Evolutionary conservation across 2,888 invertebrate species (phyloP), one percentile per base, ranked within the genome.

Genomic region (Caenorhabditis zanzibari): DNA sequence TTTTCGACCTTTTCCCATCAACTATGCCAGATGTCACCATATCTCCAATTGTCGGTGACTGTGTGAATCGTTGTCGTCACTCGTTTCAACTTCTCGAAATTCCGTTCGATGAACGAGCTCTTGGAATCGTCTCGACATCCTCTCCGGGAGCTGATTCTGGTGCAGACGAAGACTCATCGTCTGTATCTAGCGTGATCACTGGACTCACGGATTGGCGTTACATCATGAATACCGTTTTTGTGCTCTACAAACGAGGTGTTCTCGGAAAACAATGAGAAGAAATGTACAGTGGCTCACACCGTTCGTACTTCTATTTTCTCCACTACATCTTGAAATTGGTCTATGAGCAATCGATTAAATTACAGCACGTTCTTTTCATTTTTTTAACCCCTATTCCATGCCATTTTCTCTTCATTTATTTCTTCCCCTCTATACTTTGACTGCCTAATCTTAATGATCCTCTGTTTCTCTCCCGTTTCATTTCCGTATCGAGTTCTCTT

Each of bases 171-270:
- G 71, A 58, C 10, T 75, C 81, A 9, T 61, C 71, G 26, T 44
- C 73, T 10, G 72, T 59, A 1, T 56, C 49, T 6, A 68, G 54
- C 24, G 68, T 54, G 22, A 64, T 66, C 26, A 24, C 56, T 5
- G 63, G 81, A 44, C 81, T 81, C 47, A 56, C 64, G 41, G 77
- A 83, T 44, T 83, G 83, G 83, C 72, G 83, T 47, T 75, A 73
- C 66, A 56, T 83, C 38, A 83, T 83, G 83, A 69, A 74, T 49
- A 79, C 83, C 0, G 83, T 83, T 0, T 79, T 83, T 32, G 22
- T 32, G 22, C 35, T 83, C 22, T 83, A 83, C 22, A 79, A 83
- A 38, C 16, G 63, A 22, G 77, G 73, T 6, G 75, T 61, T 4
- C 71, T 64, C 6, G 66, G 66, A 24, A 73, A 80, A 38, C 59